Evolutionary conservation across 2,797 vertebrate genomes (phyloP).

Genomic region (Erethizon dorsatum): DNA sequence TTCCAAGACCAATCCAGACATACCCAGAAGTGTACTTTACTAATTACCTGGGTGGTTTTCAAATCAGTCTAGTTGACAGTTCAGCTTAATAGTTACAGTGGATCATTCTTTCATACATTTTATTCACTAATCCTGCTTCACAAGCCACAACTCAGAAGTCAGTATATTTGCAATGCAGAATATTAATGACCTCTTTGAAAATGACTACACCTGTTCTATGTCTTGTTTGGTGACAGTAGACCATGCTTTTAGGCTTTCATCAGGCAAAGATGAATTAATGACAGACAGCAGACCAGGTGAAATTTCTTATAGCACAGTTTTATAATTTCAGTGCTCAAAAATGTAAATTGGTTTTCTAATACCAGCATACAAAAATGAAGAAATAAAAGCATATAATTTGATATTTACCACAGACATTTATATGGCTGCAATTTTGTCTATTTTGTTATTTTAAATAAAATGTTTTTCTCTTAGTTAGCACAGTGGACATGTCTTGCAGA

Average conservation of each 20-base stretch:
- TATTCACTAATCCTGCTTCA: background rate
- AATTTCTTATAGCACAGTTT: background rate
- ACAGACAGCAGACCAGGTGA: background rate
- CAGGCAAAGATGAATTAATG: background rate
- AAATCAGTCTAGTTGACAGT: background rate
- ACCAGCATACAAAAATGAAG: background rate
- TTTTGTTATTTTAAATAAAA: background rate
- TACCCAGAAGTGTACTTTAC: background rate
- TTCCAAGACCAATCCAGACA: background rate
- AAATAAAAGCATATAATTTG: background rate
- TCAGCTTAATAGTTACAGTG: background rate
- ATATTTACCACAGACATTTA: background rate
- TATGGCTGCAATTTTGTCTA: background rate
- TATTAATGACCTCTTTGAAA: background rate
- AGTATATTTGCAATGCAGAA: background rate
- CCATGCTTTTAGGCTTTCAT: background rate
- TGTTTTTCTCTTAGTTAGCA: background rate
- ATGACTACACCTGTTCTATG: background rate
- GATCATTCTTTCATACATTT: background rate
- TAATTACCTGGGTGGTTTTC: background rate
- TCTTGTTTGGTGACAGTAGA: too few relatives aligned
- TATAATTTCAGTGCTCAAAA: background rate
- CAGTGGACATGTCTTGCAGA: background rate
- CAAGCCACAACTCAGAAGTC: background rate
- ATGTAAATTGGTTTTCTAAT: background rate